Evolutionary conservation across 1,140 invertebrate genomes (phyloP), one percentile per base, ranked within the genome.

Genomic region (Bombus sibiricus): DNA sequence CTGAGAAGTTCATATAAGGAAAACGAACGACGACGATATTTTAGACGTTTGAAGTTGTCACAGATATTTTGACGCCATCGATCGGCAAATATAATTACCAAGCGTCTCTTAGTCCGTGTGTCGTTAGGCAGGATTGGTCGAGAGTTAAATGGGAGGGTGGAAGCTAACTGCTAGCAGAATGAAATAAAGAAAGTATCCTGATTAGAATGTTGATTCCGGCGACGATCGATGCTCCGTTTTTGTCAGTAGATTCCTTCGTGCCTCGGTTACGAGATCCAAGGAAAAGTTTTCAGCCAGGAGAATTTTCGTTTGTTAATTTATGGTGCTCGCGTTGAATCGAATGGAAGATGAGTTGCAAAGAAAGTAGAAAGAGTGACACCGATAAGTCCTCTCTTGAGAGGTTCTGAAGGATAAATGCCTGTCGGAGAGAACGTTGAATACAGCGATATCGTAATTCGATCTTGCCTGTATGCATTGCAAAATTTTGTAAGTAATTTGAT

Each of bases 181-280:
- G 71, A 79, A 77, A 71, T 34, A 9, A 32, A 43, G 62, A 43
- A 28, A 13, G 57, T 41, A 64, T 72, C 64, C 68, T 69, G 83
- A 64, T 81, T 71, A 57, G 77, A 72, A 85, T 81, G 83, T 85
- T 80, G 77, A 85, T 85, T 53, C 77, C 78, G 53, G 10, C 9
- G 28, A 47, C 74, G 81, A 79, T 72, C 77, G 68, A 80, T 81
- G 53, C 28, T n/a, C 8, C 37, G 25, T 57, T 53, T 53, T 68
- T 57, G 32, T 39, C 62, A 0, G 53, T 9, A 25, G 13, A 79
- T 53, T 62, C 39, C 39, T 62, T 71, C 66, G 76, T 73, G 76
- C 2, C 34, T 22, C 83, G 77, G 47, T 25, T 73, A 53, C 77
- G 39, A 28, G n/a, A 85, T 72, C 53, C 15, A 0, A 1, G 3